Conservation (phyloP, 2,888 invertebrate species). For the Lasioglossum leucozonium region DNA sequence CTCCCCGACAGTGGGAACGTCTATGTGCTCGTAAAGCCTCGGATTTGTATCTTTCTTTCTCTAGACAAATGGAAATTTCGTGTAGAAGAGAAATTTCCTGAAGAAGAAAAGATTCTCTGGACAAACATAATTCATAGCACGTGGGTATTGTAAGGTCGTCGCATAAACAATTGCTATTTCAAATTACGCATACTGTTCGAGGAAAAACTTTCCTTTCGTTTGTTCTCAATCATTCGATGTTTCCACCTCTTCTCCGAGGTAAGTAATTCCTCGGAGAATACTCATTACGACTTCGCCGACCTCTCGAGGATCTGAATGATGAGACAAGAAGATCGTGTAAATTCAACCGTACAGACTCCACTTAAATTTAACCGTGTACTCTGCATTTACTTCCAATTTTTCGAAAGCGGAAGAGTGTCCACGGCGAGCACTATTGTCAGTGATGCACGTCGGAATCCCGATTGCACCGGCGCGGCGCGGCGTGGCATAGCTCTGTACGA, state of each 20-base stretch:
- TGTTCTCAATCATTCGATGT: too few relatives aligned
- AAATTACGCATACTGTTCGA: too few relatives aligned
- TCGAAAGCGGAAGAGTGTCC: not conserved
- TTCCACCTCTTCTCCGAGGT: too few relatives aligned
- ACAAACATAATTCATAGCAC: too few relatives aligned
- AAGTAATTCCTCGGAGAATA: too few relatives aligned
- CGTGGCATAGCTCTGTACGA: not conserved
- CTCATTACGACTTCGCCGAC: too few relatives aligned
- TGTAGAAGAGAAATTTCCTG: not conserved
- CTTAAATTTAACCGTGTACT: not conserved
- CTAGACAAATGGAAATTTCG: not conserved
- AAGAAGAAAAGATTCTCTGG: too few relatives aligned
- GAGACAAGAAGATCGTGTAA: not conserved
- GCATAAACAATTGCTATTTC: too few relatives aligned
- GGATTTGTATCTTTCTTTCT: not conserved
- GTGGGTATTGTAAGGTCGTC: too few relatives aligned
- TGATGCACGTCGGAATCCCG: not conserved
- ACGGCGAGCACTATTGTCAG: not conserved
- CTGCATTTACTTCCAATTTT: not conserved
- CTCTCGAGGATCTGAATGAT: not conserved
- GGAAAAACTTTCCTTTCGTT: too few relatives aligned
- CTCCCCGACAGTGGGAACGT: not conserved
- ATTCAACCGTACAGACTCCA: not conserved
- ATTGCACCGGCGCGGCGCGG: not conserved
- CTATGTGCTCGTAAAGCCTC: not conserved